These are phyloP conservation scores for Mechanitis messenoides DNA, from an alignment of 2,888 invertebrate genomes.

Conservation along the genomic window DNA sequence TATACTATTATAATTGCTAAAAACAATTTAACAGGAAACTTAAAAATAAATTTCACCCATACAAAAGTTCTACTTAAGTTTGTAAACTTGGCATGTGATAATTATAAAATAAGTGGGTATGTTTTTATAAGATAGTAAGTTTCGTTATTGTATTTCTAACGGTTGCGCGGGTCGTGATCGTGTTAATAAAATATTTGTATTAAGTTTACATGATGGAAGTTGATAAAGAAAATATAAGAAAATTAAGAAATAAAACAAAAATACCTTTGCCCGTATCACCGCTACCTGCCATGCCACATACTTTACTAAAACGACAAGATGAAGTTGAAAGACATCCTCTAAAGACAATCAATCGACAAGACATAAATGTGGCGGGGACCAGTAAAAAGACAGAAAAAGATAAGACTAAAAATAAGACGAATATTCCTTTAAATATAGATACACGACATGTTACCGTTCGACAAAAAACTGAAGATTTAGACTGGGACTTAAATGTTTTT, in stretches of 20 bases:
- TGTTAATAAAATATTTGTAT: constrained; percentile 9
- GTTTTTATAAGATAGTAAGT: constrained; percentile 9
- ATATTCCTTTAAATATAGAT: constrained; percentile 34
- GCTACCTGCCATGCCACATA: constrained; percentile 46
- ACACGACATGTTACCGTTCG: constrained; percentile 46
- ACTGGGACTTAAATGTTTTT: constrained; percentile 46
- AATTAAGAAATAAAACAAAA: constrained; percentile 34
- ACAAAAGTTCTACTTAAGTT: background rate
- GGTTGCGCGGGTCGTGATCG: constrained; percentile 52
- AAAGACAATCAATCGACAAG: constrained; percentile 39
- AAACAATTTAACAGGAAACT: too few relatives aligned
- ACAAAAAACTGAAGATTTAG: constrained; percentile 37
- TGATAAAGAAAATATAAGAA: constrained; percentile 48
- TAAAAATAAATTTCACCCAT: constrained; percentile 1
- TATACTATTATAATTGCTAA: too few relatives aligned
- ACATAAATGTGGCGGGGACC: constrained; percentile 27
- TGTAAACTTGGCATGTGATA: background rate
- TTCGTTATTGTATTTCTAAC: constrained; percentile 26
- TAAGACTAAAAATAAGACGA: constrained; percentile 21
- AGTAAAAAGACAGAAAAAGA: constrained; percentile 26
- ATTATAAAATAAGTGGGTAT: constrained; percentile 32
- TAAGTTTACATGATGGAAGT: constrained; percentile 36
- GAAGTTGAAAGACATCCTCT: constrained; percentile 41
- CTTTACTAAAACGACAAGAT: constrained; percentile 37
- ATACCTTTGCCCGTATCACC: constrained; percentile 56